phyloP scores from a whole-genome alignment of 2,113 vertebrate genomes.

The Coturnix japonica region DNA sequence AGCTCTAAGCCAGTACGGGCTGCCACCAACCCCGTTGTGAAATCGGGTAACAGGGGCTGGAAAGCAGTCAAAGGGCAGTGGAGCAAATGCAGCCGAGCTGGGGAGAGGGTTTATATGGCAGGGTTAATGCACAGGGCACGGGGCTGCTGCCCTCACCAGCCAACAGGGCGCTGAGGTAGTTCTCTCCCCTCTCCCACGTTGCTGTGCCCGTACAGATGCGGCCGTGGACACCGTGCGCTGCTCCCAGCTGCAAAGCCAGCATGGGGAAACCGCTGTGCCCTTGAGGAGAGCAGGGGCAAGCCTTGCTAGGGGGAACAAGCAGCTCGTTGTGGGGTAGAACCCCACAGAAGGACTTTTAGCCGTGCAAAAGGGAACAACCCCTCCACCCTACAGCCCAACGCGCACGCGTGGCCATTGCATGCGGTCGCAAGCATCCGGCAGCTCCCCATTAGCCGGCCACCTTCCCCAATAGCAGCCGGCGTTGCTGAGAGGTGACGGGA shows the following conservation, averaged over 20 bases:
- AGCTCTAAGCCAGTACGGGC: background rate
- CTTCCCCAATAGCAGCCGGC: background rate
- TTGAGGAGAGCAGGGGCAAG: too few relatives aligned
- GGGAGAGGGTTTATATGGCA: background rate
- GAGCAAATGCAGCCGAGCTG: background rate
- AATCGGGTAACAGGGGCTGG: background rate
- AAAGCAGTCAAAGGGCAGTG: background rate
- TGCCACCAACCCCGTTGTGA: rapidly evolving
- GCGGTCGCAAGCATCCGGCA: background rate
- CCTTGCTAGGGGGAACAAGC: too few relatives aligned
- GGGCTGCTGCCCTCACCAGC: background rate
- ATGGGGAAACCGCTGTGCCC: too few relatives aligned
- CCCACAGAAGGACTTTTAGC: too few relatives aligned
- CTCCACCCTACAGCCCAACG: too few relatives aligned
- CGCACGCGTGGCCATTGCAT: too few relatives aligned
- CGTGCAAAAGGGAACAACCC: too few relatives aligned
- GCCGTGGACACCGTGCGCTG: too few relatives aligned
- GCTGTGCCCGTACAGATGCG: too few relatives aligned
- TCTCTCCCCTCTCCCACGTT: too few relatives aligned
- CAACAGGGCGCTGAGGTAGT: rapidly evolving
- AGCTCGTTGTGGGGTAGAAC: too few relatives aligned
- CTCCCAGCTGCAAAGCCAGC: too few relatives aligned
- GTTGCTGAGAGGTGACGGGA: background rate
- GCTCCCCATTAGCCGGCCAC: background rate
- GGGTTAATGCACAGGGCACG: rapidly evolving